Conservation (phyloP, 2,797 vertebrate species). For the Sciurus vulgaris region DNA sequence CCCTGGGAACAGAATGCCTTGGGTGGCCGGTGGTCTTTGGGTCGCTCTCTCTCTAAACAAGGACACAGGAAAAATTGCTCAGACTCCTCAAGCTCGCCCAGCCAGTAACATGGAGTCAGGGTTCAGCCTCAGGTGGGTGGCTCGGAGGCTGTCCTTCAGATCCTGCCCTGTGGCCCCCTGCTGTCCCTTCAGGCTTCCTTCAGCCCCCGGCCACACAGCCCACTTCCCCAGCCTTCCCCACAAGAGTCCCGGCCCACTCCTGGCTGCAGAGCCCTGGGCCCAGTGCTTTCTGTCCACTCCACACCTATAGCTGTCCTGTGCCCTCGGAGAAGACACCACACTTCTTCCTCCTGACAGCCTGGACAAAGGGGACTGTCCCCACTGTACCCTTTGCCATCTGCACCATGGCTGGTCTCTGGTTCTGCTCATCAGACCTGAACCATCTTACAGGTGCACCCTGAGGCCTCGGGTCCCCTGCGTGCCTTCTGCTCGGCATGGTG, state of each 20-base stretch:
- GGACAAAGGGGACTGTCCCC: neutral
- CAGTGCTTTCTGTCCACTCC: neutral
- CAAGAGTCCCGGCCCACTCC: too few species aligned
- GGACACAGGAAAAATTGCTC: neutral
- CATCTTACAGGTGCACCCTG: accelerated
- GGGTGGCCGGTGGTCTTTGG: too few species aligned
- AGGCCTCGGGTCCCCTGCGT: too few species aligned
- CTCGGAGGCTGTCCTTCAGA: neutral
- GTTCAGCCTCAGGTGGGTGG: too few species aligned
- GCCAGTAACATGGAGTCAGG: accelerated
- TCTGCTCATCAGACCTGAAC: neutral
- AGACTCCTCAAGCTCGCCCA: neutral
- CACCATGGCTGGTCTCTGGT: accelerated
- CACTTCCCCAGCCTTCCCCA: too few species aligned
- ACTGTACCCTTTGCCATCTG: accelerated
- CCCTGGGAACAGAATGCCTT: neutral
- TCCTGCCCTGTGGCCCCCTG: accelerated
- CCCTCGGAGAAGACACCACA: neutral
- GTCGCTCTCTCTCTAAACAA: neutral
- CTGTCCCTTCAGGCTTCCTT: accelerated
- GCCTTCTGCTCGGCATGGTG: neutral
- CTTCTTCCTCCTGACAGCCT: neutral
- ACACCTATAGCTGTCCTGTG: neutral
- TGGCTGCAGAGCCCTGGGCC: neutral
- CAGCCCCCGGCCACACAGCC: neutral